Conservation (phyloP, 2,888 invertebrate genomes). For the Chrysodeixis includens region DNA sequence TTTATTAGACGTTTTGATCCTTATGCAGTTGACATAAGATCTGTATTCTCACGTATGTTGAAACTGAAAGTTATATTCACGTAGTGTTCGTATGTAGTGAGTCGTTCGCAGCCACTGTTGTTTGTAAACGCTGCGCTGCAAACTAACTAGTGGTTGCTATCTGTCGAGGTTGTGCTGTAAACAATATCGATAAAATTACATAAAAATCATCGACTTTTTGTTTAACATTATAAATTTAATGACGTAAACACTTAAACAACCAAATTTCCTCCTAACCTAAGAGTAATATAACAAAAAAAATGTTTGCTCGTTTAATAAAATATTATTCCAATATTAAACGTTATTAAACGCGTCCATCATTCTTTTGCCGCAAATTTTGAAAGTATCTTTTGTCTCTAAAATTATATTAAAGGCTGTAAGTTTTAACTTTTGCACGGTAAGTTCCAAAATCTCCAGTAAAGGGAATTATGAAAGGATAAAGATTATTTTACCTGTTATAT, state of each 20-base stretch:
- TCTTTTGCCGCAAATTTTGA: constrained; percentile 30
- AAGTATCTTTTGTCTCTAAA: constrained; percentile 50
- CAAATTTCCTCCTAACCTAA: constrained; percentile 20
- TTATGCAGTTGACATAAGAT: constrained; percentile 42
- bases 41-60: constrained; percentile 52
- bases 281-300: constrained; percentile 44
- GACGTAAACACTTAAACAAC: constrained; percentile 17
- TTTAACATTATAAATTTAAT: constrained; percentile 13
- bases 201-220: background rate
- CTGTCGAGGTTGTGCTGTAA: constrained; percentile 59
- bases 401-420: constrained; percentile 35
- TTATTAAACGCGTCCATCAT: constrained; percentile 51
- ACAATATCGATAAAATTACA: constrained; percentile 61
- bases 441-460: constrained; percentile 13
- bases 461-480: constrained; percentile 24
- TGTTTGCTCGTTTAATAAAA: constrained; percentile 50
- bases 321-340: constrained; percentile 50
- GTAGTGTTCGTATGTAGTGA: constrained; percentile 72
- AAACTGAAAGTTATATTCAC: constrained; percentile 74
- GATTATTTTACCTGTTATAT: constrained; percentile 10
- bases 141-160: constrained; percentile 69
- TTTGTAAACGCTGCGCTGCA: constrained; percentile 81
- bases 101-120: constrained; percentile 76
- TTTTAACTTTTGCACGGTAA: constrained; percentile 34
- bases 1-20: constrained; percentile 22